Percentiles rank a stretch among this genome's conserved stretches.
phyloP scores from a whole-genome alignment of 2,797 vertebrate species.

The Centroberyx gerrardi region DNA sequence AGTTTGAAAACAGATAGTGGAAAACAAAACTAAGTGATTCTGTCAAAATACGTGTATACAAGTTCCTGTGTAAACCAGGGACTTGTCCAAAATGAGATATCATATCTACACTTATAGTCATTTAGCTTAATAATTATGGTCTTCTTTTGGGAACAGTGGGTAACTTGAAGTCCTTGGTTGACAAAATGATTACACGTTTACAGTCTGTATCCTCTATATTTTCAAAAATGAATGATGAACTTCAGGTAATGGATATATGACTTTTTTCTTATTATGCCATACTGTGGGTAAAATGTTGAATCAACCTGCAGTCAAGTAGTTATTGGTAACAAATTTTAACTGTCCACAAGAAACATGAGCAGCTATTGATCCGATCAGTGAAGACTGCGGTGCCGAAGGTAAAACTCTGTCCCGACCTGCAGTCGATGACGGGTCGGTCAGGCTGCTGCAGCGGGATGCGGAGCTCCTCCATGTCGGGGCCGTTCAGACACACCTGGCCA shows the following conservation, averaged over 20 bases:
- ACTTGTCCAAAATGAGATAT: no score
- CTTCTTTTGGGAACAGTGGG: background rate
- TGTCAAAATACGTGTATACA: no score
- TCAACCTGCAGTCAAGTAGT: background rate
- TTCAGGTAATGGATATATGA: no score
- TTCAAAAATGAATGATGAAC: no score
- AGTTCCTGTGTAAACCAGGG: no score
- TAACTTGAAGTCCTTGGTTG: background rate
- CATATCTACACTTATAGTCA: no score
- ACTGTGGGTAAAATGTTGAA: background rate
- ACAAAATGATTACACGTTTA: no score
- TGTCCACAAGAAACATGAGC: background rate
- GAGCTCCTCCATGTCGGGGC: conserved; percentile 88
- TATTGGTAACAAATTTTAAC: background rate
- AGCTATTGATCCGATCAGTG: background rate
- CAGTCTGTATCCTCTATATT: no score
- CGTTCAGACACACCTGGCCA: conserved; percentile 82
- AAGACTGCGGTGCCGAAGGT: background rate
- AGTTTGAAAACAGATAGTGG: no score
- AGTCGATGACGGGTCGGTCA: conserved; percentile 79
- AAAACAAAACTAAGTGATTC: no score
- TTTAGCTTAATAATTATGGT: background rate
- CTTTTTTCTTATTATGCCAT: no score
- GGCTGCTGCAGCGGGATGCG: conserved; percentile 82
- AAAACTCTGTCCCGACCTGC: conserved; percentile 84